Base-by-base conservation (phyloP, 2,113 vertebrate genomes). In the Oriolus oriolus region DNA sequence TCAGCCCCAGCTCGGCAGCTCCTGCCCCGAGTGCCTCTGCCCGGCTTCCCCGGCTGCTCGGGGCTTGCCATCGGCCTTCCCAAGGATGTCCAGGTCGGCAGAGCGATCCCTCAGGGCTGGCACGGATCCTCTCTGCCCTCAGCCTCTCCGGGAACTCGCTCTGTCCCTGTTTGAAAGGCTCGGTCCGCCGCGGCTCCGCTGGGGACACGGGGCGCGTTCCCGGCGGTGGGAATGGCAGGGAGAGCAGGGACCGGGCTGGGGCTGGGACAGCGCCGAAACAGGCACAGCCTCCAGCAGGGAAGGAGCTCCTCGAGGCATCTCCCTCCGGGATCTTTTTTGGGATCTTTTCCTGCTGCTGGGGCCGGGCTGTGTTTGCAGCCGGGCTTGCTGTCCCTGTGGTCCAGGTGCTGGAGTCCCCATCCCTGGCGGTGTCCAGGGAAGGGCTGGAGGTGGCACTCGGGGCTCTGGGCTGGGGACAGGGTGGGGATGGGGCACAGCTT, bases 141-240 rank as follows among this genome's bases (percentile, higher is more conserved):
- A 39, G 39, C 30, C 23, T 61, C 53, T 45, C 42, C 12, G 54
- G 54, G 31, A 33, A 33, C 33, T 56, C 19, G 7, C 31, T 30
- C 35, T 14, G 5, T 28, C 31, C 52, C 30, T 11, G 10, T 6
- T 12, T 20, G 16, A 13, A 39, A 61, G 27, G 1, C 41, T 11
- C 53, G 0, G 4, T 18, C 52, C 5, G 9, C 8, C 0, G 1
- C 7, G 71, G n/a, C 19, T 12, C 20, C 27, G 50, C 20, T 9
- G 14, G 54, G 5, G n/a, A n/a, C 13, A 6, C 2, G 27, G 42
- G 27, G 5, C 0, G 8, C 12, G n/a, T 2, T 28, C 30, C 26
- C 53, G 12, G 4, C 16, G 12, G 3, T 4, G 78, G 27, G 20
- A 11, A 16, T 3, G 50, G 3, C 18, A 1, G 66, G 31, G 68